phyloP scores from a whole-genome alignment of 1,140 invertebrate genomes.

The Nebria ingens region DNA sequence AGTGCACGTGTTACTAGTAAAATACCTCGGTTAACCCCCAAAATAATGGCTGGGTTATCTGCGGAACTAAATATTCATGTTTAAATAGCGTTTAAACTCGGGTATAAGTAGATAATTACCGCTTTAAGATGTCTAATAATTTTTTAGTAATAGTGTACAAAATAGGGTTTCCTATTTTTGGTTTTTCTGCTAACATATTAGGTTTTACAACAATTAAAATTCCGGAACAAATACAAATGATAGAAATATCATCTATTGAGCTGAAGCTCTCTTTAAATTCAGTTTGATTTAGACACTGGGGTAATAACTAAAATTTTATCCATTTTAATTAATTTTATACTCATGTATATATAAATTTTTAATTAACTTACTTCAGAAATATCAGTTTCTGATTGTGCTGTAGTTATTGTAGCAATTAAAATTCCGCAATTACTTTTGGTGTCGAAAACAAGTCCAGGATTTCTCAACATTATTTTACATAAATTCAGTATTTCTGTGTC shows the following conservation, averaged over 20 bases:
- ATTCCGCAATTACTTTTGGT: neutral
- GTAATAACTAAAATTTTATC: slow-evolving; percentile 3
- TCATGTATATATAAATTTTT: too few species aligned
- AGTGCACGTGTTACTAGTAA: neutral
- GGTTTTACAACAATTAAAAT: neutral
- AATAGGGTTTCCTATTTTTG: neutral
- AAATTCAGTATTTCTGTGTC: neutral
- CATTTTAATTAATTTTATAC: too few species aligned
- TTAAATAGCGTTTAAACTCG: too few species aligned
- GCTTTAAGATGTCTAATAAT: neutral
- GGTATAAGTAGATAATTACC: too few species aligned
- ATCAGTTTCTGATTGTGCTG: too few species aligned
- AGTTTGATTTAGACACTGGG: neutral
- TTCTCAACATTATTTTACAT: neutral
- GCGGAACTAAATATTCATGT: neutral
- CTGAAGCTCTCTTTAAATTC: neutral
- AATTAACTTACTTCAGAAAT: too few species aligned
- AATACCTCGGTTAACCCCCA: neutral
- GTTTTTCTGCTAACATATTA: neutral
- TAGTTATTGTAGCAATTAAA: neutral
- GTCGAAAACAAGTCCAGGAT: neutral
- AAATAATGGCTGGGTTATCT: neutral
- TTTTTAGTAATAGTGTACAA: neutral
- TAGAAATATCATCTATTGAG: neutral
- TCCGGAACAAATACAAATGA: neutral